phyloP scores from a whole-genome alignment of 1,140 invertebrate species.

The Aporrectodea caliginosa region DNA sequence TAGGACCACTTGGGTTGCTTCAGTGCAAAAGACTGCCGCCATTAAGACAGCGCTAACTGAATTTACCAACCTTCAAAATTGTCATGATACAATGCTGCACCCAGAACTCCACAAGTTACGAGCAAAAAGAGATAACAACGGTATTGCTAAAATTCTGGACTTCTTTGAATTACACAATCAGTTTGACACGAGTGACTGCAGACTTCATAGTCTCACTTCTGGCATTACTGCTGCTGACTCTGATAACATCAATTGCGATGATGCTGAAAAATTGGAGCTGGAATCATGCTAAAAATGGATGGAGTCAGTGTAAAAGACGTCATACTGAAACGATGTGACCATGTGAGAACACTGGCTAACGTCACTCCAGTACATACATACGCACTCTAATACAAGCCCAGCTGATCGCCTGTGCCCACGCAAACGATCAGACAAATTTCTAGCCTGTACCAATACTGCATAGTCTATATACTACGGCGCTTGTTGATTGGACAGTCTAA shows the following conservation, averaged over 20 bases:
- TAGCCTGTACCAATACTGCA: too few relatives aligned
- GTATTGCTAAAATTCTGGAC: not conserved
- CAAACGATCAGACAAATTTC: too few relatives aligned
- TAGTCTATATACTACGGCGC: too few relatives aligned
- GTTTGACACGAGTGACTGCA: not conserved
- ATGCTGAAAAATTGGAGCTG: not conserved
- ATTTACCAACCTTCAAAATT: too few relatives aligned
- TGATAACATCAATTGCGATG: not conserved
- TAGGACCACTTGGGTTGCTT: too few relatives aligned
- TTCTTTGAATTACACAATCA: not conserved
- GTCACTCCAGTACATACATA: not conserved
- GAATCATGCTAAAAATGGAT: not conserved
- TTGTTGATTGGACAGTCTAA: too few relatives aligned
- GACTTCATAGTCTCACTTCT: not conserved
- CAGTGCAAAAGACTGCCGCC: too few relatives aligned
- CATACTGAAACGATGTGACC: not conserved
- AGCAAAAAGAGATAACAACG: not conserved
- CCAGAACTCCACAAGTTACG: not conserved
- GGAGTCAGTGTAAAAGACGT: not conserved
- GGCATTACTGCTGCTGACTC: not conserved
- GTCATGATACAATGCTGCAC: too few relatives aligned
- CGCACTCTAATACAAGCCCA: too few relatives aligned
- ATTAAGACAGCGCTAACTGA: too few relatives aligned
- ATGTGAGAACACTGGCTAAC: not conserved
- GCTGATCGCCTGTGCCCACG: too few relatives aligned